These are phyloP conservation scores for Leucoma salicis DNA, from an alignment of 2,888 invertebrate species.

Conservation along the genomic window DNA sequence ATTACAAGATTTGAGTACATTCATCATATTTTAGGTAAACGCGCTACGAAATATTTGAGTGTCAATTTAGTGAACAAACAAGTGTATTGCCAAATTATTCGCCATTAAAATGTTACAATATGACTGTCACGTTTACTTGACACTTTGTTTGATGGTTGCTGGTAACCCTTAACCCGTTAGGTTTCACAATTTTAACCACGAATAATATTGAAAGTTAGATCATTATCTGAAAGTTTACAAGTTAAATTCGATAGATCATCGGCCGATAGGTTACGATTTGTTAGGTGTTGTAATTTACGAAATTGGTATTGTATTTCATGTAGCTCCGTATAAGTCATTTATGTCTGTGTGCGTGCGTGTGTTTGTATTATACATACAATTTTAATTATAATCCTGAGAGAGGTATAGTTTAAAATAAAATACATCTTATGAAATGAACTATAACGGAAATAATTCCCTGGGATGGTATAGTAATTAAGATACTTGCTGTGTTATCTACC, in stretches of 20 bases:
- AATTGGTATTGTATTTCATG: too few relatives aligned
- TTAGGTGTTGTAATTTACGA: not conserved
- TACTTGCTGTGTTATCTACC: too few relatives aligned
- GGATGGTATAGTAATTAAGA: too few relatives aligned
- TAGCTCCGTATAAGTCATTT: too few relatives aligned
- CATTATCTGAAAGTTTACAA: not conserved
- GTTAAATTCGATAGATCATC: not conserved
- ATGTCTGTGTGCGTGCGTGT: too few relatives aligned
- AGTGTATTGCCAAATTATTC: conserved; percentile 6
- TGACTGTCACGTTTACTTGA: conserved; percentile 10
- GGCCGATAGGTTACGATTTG: not conserved
- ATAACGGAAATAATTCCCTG: too few relatives aligned
- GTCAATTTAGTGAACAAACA: not conserved
- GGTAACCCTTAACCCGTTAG: conserved; percentile 9
- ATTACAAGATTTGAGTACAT: conserved; percentile 2
- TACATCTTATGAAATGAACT: too few relatives aligned
- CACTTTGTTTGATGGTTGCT: conserved; percentile 4
- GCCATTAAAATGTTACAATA: conserved; percentile 10
- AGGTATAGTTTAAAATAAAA: too few relatives aligned
- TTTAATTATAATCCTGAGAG: too few relatives aligned
- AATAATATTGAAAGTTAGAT: not conserved
- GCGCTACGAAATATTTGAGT: conserved; percentile 6
- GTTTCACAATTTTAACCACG: conserved; percentile 1
- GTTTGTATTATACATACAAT: too few relatives aligned
- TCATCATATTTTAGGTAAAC: not conserved